These are phyloP conservation scores for Hippolais icterina DNA, from an alignment of 2,113 vertebrate genomes.

Conservation along the genomic window DNA sequence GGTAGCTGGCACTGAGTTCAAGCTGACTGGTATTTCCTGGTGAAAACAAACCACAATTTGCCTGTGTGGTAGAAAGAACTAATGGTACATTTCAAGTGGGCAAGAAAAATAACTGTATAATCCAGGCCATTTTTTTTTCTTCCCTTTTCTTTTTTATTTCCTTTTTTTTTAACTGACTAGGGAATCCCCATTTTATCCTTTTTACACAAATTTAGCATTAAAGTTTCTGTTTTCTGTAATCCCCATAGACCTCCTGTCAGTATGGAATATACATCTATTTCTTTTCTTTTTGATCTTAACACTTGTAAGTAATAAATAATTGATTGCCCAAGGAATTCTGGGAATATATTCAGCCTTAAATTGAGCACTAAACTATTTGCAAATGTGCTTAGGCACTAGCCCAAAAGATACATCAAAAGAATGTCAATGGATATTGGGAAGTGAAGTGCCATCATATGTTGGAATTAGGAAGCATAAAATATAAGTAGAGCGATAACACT, in stretches of 20 bases:
- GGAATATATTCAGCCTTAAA: constrained; percentile 71
- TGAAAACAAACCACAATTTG: neutral
- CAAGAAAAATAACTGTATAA: constrained; percentile 2
- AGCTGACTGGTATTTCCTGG: neutral
- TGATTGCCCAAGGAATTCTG: constrained; percentile 72
- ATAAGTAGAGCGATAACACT: neutral
- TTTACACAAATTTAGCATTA: constrained; percentile 64
- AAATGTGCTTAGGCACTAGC: constrained; percentile 68
- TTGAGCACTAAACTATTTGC: constrained; percentile 72
- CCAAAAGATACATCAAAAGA: constrained; percentile 69
- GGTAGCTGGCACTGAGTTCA: neutral
- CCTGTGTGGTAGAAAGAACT: neutral
- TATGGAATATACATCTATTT: constrained; percentile 56
- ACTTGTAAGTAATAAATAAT: constrained; percentile 79
- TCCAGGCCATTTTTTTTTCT: neutral
- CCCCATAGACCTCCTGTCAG: constrained; percentile 52
- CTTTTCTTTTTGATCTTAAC: constrained; percentile 71
- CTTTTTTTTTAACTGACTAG: neutral
- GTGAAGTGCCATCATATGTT: constrained; percentile 37
- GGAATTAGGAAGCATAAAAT: constrained; percentile 40
- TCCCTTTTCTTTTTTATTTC: no score
- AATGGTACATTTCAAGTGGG: neutral
- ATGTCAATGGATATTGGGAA: constrained; percentile 60
- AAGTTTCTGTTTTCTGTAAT: constrained; percentile 47
- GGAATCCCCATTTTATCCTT: constrained; percentile 35